A percentile compares a stretch with the other conserved stretches of the same genome.
Evolutionary conservation across 1,140 invertebrate species (phyloP).

Genomic region (Armadillidium nasatum): DNA sequence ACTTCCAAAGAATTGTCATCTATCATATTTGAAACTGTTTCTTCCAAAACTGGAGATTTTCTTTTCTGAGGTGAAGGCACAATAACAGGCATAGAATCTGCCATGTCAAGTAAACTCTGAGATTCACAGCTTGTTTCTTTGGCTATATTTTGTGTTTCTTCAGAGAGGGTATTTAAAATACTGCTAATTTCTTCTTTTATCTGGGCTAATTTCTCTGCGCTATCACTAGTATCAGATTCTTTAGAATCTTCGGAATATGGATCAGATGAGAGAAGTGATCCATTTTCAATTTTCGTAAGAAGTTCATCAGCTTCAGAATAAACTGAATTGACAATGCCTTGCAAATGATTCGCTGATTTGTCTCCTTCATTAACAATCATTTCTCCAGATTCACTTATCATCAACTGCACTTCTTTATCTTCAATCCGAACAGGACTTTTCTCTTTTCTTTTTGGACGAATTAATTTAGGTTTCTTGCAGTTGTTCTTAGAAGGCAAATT

Average conservation of each 20-base stretch:
- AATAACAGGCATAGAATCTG: background rate
- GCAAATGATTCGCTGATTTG: constrained; percentile 3
- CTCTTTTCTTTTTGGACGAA: background rate
- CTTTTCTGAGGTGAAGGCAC: background rate
- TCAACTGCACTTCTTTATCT: constrained; percentile 28
- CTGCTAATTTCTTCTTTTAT: background rate
- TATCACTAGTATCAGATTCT: constrained; percentile 4
- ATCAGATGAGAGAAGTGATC: background rate
- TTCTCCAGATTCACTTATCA: constrained; percentile 26
- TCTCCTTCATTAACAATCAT: constrained; percentile 27
- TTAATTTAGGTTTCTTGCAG: background rate
- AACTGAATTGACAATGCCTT: constrained; percentile 21
- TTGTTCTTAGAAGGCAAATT: background rate
- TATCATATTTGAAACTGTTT: too few species aligned
- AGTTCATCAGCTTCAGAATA: constrained; percentile 22
- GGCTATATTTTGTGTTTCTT: background rate
- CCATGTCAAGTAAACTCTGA: background rate
- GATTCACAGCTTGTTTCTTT: background rate
- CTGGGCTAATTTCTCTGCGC: background rate
- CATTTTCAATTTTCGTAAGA: background rate
- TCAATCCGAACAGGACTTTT: constrained; percentile 3
- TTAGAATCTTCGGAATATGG: constrained; percentile 1
- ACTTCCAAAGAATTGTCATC: too few species aligned
- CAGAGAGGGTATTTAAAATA: background rate
- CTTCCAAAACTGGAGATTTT: background rate